These are phyloP conservation scores for Acropora tenuis DNA, from an alignment of 64 coral and sea anemone genomes.

Conservation along the genomic window DNA sequence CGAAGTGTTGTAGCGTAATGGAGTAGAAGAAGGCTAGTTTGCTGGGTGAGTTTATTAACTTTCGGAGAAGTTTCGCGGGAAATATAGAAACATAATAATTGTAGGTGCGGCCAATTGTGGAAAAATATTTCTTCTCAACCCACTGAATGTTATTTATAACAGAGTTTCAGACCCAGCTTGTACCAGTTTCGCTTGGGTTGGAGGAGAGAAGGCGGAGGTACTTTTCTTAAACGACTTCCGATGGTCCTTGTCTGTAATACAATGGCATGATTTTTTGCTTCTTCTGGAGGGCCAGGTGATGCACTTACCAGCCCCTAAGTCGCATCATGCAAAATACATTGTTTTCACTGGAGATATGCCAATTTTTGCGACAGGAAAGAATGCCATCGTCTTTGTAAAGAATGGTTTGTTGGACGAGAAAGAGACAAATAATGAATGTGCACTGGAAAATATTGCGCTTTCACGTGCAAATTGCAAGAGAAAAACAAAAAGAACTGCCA, in stretches of 20 bases:
- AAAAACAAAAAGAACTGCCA: too few species aligned
- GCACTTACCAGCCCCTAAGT: conserved; percentile 32
- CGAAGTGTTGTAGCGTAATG: conserved; percentile 22
- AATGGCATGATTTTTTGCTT: conserved; percentile 18
- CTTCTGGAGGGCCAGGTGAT: conserved; percentile 38
- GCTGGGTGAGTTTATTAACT: neutral
- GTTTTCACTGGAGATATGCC: conserved; percentile 14
- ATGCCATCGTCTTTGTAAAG: neutral
- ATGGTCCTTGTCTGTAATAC: neutral
- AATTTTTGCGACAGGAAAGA: conserved; percentile 33
- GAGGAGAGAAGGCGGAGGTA: conserved; percentile 5
- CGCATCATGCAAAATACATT: conserved; percentile 47
- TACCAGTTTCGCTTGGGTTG: conserved; percentile 43
- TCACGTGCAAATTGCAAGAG: too few species aligned
- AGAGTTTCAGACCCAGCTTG: conserved; percentile 11
- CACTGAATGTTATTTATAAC: conserved; percentile 1
- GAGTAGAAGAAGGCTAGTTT: neutral
- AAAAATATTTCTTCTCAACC: conserved; percentile 49
- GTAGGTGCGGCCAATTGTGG: conserved; percentile 31
- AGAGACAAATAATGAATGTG: conserved; percentile 24
- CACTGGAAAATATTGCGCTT: too few species aligned
- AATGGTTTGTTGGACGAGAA: conserved; percentile 27
- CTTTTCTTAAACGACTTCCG: conserved; percentile 54
- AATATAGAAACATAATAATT: conserved; percentile 52
- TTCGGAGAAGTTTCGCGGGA: conserved; percentile 18